Base-by-base conservation (phyloP, 2,888 invertebrate species). In the Heteromyza rotundicornis region DNA sequence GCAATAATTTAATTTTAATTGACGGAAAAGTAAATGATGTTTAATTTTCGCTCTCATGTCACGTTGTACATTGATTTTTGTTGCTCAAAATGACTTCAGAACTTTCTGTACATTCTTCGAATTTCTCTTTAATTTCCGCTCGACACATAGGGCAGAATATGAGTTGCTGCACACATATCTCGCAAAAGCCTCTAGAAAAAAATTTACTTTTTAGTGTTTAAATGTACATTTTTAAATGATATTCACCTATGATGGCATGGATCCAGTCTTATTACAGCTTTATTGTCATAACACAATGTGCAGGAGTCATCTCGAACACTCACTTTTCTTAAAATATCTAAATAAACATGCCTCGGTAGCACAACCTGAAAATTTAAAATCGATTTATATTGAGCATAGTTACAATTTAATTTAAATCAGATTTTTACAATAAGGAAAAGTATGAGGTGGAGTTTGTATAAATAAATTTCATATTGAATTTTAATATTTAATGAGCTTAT, bases 61-160 rank as follows among this genome's bases (percentile, higher is more conserved):
- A n/a, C n/a, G n/a, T n/a, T n/a, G n/a, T n/a, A n/a, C n/a, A n/a
- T n/a, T n/a, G n/a, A n/a, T n/a, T n/a, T n/a, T n/a, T n/a, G n/a
- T n/a, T n/a, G n/a, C n/a, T n/a, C n/a, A n/a, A n/a, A n/a, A n/a
- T n/a, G n/a, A n/a, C n/a, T n/a, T n/a, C n/a, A n/a, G n/a, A 69
- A 61, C 69, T 72, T 44, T 73, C 73, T 44, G 67, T 63, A 59
- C 70, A 69, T 65, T 72, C 75, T 68, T 72, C 69, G 54, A 74
- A 64, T 59, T 67, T 72, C 1, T 67, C 63, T 54, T 73, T 68
- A 58, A 78, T 79, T 51, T 75, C 73, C 24, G 81, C 80, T 19
- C 96, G 88, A 83, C 96, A 96, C 87, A 96, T 89, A 14, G 96
- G 96, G 82, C 96, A 96, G 70, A 89, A 90, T 68, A 88, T 88